Evolutionary conservation across 2,888 invertebrate genomes (phyloP).

Genomic region (Lithosia quadra): DNA sequence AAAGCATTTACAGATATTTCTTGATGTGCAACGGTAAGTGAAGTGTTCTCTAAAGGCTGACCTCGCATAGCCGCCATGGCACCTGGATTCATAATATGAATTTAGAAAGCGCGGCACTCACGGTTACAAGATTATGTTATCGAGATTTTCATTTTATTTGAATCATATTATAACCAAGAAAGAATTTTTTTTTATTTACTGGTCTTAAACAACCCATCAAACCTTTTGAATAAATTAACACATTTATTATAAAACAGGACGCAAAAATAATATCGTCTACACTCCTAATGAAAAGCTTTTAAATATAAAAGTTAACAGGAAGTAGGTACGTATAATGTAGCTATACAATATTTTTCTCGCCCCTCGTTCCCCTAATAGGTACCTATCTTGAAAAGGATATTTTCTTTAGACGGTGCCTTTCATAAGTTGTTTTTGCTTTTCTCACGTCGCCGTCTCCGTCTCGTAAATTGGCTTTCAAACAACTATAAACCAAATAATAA

Average conservation of each 20-base stretch:
- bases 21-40: constrained; percentile 24
- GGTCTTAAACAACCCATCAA: background rate
- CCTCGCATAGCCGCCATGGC: too few species aligned
- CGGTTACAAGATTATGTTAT: too few species aligned
- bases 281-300: constrained; percentile 51
- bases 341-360: constrained; percentile 55
- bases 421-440: constrained; percentile 63
- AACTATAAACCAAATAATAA: constrained; percentile 62
- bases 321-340: constrained; percentile 32
- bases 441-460: constrained; percentile 50
- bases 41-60: constrained; percentile 11
- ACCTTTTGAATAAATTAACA: constrained; percentile 11
- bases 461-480: constrained; percentile 68
- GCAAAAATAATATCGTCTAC: constrained; percentile 35
- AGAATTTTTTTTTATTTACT: too few species aligned
- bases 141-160: too few species aligned
- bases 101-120: too few species aligned
- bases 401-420: constrained; percentile 57
- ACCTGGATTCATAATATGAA: too few species aligned
- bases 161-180: too few species aligned
- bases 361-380: constrained; percentile 56
- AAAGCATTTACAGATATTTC: constrained; percentile 29
- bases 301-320: constrained; percentile 46
- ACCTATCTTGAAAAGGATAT: constrained; percentile 60
- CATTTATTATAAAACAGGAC: constrained; percentile 36